phyloP scores from a whole-genome alignment of 2,113 vertebrate species.

The Pithys albifrons region DNA sequence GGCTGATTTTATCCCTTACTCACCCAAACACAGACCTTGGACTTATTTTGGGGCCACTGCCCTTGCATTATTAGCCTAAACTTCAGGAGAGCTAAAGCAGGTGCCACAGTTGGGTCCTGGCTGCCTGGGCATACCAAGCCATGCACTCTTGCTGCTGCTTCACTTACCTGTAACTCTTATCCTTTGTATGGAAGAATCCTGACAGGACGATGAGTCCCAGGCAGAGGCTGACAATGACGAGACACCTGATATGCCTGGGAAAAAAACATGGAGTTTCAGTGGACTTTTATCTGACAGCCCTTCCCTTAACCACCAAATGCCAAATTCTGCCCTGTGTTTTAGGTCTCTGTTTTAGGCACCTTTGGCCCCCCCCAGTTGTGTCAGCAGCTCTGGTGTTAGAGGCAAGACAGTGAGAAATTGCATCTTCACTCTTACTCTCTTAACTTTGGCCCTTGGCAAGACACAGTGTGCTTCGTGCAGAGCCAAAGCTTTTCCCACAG shows the following conservation, averaged over 20 bases:
- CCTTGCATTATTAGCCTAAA: not conserved
- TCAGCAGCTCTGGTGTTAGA: not conserved
- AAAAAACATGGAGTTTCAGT: not conserved
- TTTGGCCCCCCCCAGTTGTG: rapidly evolving
- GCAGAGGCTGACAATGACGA: not conserved
- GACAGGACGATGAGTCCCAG: conserved; percentile 23
- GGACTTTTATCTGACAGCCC: not conserved
- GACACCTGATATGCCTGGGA: not conserved
- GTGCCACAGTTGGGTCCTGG: not conserved
- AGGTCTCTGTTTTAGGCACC: not conserved
- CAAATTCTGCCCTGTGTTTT: rapidly evolving
- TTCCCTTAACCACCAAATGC: not conserved
- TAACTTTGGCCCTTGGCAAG: not conserved
- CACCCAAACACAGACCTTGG: not conserved
- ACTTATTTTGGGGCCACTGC: not conserved
- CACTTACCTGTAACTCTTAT: conserved; percentile 4
- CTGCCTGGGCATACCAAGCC: not conserved
- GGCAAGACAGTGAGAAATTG: not conserved
- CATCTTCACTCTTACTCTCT: not conserved
- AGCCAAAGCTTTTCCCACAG: not conserved
- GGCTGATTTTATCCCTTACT: not conserved
- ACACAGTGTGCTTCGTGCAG: not conserved
- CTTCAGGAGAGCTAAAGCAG: not conserved
- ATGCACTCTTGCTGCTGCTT: not conserved
- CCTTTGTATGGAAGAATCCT: not conserved